Conservation (phyloP, 1,140 invertebrate genomes). For the Caenorhabditis brenneri region DNA sequence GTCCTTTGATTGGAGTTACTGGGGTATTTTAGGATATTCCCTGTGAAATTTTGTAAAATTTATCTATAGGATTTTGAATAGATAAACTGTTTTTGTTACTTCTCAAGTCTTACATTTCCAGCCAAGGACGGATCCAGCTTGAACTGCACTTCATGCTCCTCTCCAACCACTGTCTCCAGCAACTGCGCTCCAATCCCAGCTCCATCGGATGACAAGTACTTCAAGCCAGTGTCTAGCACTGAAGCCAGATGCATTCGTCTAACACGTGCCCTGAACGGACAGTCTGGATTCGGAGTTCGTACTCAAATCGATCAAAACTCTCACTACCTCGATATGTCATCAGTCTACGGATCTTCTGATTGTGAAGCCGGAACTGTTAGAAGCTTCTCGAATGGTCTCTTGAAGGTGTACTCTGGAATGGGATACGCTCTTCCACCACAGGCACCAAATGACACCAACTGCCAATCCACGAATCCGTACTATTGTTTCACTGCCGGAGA, state of each 20-base stretch:
- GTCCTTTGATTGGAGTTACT: no score
- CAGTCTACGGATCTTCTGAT: conserved; percentile 45
- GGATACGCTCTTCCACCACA: conserved; percentile 50
- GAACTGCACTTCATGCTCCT: conserved; percentile 47
- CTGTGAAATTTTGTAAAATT: not conserved
- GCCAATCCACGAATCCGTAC: conserved; percentile 45
- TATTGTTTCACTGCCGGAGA: conserved; percentile 50
- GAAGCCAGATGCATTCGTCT: conserved; percentile 47
- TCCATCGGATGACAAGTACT: conserved; percentile 42
- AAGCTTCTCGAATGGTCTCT: not conserved
- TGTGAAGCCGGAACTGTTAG: conserved; percentile 38
- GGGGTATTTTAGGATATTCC: not conserved
- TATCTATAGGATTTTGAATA: not conserved
- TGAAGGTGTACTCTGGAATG: not conserved
- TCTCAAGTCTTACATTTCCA: not conserved
- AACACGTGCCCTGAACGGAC: conserved; percentile 49
- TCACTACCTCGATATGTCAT: conserved; percentile 49
- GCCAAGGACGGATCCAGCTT: conserved; percentile 47
- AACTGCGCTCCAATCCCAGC: conserved; percentile 52
- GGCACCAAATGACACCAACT: conserved; percentile 47
- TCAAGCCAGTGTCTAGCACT: not conserved
- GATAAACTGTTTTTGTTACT: not conserved
- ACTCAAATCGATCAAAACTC: conserved; percentile 54
- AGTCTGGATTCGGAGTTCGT: conserved; percentile 45
- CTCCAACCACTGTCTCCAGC: not conserved